Base-by-base conservation (phyloP, 1,140 invertebrate genomes). In the Drosophila novamexicana region DNA sequence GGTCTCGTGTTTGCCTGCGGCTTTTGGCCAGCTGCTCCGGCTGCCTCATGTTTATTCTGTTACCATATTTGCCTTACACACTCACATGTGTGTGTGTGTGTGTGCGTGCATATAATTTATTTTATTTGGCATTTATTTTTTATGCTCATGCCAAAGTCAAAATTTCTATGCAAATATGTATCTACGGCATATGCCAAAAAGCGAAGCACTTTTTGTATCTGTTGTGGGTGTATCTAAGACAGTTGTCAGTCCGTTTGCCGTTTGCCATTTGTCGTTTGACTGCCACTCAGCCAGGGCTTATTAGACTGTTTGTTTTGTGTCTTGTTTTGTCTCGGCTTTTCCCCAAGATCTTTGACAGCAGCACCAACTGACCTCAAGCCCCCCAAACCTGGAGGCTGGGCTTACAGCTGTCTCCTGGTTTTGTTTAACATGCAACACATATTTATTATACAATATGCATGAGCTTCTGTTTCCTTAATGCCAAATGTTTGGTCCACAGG, bases 371-470 rank as follows among this genome's bases (percentile, higher is more conserved):
- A 66, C 54, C 62, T 47, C 49, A 49, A 36, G 64, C 40, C 18
- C 49, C 67, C 18, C 18, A 18, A 49, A 72, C 54, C 70, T 53
- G 56, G 36, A 16, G 22, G 22, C 40, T 9, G 18, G 22, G 70
- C 54, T 69, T 77, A 69, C 54, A 70, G 63, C 47, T 67, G 39
- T 70, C 57, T 66, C 29, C 34, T 59, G 64, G 39, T 39, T 71
- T 76, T 68, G 58, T 73, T 66, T 45, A 53, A 56, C 64, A 70
- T 65, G 57, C 57, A 70, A 62, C 61, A 78, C 61, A 70, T 83
- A 83, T 81, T 84, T 85, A 77, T 81, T 77, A 77, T 85, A 70
- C 81, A 80, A 81, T 85, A 85, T 85, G 77, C 77, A 84, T 84
- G 81, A 81, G 57, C 71, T 16, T 64, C 9, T 64, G 62, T 52